Evolutionary conservation across 2,888 invertebrate genomes (phyloP), one percentile per base, ranked within the genome.

Genomic region (Protonemura montana): DNA sequence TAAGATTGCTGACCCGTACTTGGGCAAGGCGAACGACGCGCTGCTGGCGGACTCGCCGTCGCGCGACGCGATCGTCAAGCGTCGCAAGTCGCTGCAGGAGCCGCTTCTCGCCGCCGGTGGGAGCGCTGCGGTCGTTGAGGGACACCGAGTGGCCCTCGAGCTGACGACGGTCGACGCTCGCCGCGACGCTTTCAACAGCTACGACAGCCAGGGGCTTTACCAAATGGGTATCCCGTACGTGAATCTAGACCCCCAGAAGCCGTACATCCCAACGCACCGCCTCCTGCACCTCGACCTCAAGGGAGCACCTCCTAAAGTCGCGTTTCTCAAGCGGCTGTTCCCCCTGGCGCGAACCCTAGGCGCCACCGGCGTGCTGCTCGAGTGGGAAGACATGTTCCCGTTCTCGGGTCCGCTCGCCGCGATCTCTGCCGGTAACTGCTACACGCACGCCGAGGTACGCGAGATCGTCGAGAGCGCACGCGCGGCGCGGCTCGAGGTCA

Each of bases 301-400:
- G 91, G 96, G 96, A 35, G 96, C 96, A 0, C 95, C 96, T 28
- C 95, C 95, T 16, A 94, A 94, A 90, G 90, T 95, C 7, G 90
- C 91, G 16, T 95, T 93, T 89, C 91, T 95, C 29, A 93, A 94
- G 90, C 92, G 93, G 89, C 89, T 94, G 28, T 91, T 95, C 88
- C 93, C 93, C 26, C 90, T 94, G 86, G 90, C 94, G 6, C 93
- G 93, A 89, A 92, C 93, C 25, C 90, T 95, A 87, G 95, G 96
- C 13, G 96, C 95, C 10, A 96, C 96, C 6, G 96, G 96, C 0
- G 91, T 96, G 83, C 90, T 95, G 27, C 90, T 95, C 88, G 96
- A 96, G 90, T 96, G 96, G 92, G 96, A 96, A 91, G 96, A 96
- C 89, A 96, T 95, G 94, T 96, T 96, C 91, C 96, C 96, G 0